These are phyloP conservation scores for Polymixis flavicincta DNA, from an alignment of 2,888 invertebrate species.

Conservation along the genomic window DNA sequence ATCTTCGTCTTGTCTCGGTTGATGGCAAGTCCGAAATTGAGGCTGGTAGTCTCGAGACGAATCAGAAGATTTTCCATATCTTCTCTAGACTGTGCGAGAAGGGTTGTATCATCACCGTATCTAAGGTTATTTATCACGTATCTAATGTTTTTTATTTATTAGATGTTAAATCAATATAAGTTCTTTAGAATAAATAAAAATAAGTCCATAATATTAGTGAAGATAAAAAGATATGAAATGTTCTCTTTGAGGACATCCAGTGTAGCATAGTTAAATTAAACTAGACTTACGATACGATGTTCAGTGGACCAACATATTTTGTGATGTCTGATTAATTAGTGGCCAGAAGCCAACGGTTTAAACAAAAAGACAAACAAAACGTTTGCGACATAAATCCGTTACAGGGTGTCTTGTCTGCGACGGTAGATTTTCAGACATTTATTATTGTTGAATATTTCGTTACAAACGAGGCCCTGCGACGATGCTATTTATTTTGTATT, in stretches of 20 bases:
- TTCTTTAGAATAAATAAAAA: too few species aligned
- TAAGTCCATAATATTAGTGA: too few species aligned
- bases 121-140: too few species aligned
- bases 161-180: too few species aligned
- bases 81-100: too few species aligned
- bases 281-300: slow-evolving; percentile 25
- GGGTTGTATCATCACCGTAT: too few species aligned
- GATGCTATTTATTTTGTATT: not conserved
- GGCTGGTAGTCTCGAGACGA: too few species aligned
- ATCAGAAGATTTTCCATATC: too few species aligned
- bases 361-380: slow-evolving; percentile 13
- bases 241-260: not conserved
- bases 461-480: not conserved
- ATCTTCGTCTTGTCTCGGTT: too few species aligned
- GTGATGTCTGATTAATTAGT: slow-evolving; percentile 12
- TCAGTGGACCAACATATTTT: not conserved
- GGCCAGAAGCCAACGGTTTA: slow-evolving; percentile 3
- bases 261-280: slow-evolving; percentile 21
- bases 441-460: not conserved
- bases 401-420: slow-evolving; percentile 24
- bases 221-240: not conserved
- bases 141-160: too few species aligned
- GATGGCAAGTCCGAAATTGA: too few species aligned
- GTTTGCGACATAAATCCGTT: not conserved
- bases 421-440: not conserved